A percentile compares a stretch with the other conserved stretches of the same genome.
These are phyloP conservation scores for Dysdera silvatica DNA, from an alignment of 1,140 invertebrate genomes.

Conservation along the genomic window DNA sequence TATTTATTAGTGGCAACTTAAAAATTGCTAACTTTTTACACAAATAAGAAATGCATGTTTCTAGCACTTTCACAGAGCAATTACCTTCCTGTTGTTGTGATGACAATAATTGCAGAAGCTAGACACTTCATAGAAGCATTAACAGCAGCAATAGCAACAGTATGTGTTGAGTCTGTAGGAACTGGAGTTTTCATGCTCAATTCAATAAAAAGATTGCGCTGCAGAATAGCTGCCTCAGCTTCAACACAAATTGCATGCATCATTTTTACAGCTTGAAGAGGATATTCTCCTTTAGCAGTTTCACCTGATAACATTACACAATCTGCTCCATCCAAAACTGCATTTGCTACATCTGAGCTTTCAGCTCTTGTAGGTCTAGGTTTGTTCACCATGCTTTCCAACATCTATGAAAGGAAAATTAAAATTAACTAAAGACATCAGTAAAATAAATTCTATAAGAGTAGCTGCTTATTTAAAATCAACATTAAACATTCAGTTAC, in stretches of 20 bases:
- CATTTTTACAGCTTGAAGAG: slow-evolving; percentile 79
- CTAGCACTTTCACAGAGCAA: no score
- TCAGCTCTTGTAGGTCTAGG: slow-evolving; percentile 92
- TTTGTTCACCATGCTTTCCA: slow-evolving; percentile 97
- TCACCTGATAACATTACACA: slow-evolving; percentile 99
- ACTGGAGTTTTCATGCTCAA: slow-evolving; percentile 33
- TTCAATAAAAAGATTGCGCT: slow-evolving; percentile 52
- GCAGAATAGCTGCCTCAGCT: slow-evolving; percentile 95
- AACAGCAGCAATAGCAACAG: slow-evolving; percentile 90
- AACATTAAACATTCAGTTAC: no score
- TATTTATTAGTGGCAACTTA: background rate
- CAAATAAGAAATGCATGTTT: background rate
- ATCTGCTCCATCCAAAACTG: slow-evolving; percentile 92
- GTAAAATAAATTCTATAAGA: no score
- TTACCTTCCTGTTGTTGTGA: slow-evolving; percentile 83
- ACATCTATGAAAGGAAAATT: slow-evolving; percentile 67
- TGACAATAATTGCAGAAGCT: slow-evolving; percentile 84
- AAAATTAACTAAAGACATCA: no score
- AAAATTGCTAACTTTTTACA: background rate
- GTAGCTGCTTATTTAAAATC: no score
- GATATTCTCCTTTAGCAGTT: slow-evolving; percentile 94
- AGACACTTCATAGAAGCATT: slow-evolving; percentile 87
- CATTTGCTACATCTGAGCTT: slow-evolving; percentile 94
- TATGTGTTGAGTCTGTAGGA: slow-evolving; percentile 80
- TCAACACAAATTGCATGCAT: slow-evolving; percentile 97